Evolutionary conservation across 2,797 vertebrate species (phyloP).

Genomic region (Rhadinocentrus ornatus): DNA sequence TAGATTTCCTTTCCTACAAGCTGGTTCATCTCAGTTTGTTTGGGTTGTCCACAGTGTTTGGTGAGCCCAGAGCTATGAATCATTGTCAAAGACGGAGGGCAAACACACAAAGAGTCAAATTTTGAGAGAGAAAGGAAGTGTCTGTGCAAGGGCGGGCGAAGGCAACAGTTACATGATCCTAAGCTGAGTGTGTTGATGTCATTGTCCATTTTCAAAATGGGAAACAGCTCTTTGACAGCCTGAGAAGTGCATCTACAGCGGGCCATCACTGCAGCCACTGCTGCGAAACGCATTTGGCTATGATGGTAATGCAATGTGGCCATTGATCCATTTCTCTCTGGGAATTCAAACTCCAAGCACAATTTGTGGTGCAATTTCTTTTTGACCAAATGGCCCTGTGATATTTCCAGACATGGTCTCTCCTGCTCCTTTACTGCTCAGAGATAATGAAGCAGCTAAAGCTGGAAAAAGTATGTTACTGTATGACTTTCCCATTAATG

Average conservation of each 20-base stretch:
- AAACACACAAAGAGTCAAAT: conserved; percentile 41
- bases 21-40: conserved; percentile 18
- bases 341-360: neutral
- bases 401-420: neutral
- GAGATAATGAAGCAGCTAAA: neutral
- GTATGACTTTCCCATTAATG: neutral
- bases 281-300: conserved; percentile 7
- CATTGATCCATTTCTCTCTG: neutral
- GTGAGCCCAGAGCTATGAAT: conserved; percentile 45
- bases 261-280: conserved; percentile 6
- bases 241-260: conserved; percentile 9
- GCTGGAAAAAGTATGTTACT: neutral
- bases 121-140: neutral
- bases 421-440: neutral
- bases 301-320: conserved; percentile 2
- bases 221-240: conserved; percentile 15
- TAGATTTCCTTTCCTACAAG: neutral
- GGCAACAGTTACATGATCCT: conserved; percentile 49
- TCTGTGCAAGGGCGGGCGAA: conserved; percentile 32
- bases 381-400: neutral
- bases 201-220: conserved; percentile 3
- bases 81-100: conserved; percentile 53
- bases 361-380: neutral
- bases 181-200: conserved; percentile 50
- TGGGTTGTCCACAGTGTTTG: conserved; percentile 18